Evolutionary conservation across 2,888 invertebrate genomes (phyloP).

Genomic region (Latrodectus hesperus): DNA sequence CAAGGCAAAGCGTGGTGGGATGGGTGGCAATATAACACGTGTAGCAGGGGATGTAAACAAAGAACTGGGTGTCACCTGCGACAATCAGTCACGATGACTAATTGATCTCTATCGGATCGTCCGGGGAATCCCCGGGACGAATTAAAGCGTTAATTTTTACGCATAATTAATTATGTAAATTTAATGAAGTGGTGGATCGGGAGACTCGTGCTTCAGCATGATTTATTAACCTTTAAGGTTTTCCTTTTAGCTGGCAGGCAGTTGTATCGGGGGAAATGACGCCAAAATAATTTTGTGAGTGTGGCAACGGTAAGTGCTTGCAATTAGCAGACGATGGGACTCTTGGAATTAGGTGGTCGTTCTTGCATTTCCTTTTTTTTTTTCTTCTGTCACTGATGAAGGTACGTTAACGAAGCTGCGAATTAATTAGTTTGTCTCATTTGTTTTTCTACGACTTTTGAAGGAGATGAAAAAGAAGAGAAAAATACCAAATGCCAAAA

Average conservation of each 20-base stretch:
- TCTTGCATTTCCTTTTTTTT: constrained; percentile 1
- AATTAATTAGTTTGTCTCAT: constrained; percentile 63
- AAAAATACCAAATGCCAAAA: constrained; percentile 2
- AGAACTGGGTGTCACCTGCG: constrained; percentile 47
- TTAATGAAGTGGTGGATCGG: constrained; percentile 65
- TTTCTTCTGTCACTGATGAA: constrained; percentile 6
- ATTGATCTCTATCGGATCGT: constrained; percentile 65
- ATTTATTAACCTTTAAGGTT: constrained; percentile 66
- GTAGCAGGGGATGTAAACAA: constrained; percentile 61
- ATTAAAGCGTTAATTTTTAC: constrained; percentile 68
- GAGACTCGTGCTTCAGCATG: constrained; percentile 33
- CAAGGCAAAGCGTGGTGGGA: neutral
- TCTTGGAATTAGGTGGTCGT: constrained; percentile 7
- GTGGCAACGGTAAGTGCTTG: constrained; percentile 44
- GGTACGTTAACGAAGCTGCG: constrained; percentile 59
- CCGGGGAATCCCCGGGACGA: constrained; percentile 42
- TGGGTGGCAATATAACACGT: constrained; percentile 31
- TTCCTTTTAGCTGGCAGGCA: constrained; percentile 31
- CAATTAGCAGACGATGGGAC: constrained; percentile 56
- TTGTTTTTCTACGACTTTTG: constrained; percentile 51
- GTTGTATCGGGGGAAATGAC: constrained; percentile 54
- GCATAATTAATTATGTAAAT: constrained; percentile 68
- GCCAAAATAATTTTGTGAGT: constrained; percentile 56
- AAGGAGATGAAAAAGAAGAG: neutral
- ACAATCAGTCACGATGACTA: constrained; percentile 63